phyloP scores from a whole-genome alignment of 2,888 invertebrate genomes.

The Pediacus dermestoides region DNA sequence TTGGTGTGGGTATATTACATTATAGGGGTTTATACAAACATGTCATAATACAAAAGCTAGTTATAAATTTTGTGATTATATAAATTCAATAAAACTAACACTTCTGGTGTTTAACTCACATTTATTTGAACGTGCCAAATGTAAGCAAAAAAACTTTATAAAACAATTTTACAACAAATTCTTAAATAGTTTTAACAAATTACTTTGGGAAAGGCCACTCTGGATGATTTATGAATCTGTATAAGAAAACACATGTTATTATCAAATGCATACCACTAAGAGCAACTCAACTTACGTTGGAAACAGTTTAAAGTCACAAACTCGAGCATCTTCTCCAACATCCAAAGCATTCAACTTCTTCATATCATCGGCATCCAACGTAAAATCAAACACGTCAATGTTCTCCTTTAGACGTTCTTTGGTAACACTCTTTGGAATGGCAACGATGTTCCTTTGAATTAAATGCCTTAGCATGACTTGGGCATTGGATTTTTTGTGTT shows the following conservation, averaged over 20 bases:
- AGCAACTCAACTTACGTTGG: constrained; percentile 17
- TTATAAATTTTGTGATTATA: no score
- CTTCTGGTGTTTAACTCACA: no score
- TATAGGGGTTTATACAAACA: no score
- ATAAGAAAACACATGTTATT: no score
- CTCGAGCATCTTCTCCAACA: constrained; percentile 50
- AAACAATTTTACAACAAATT: no score
- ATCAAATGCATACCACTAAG: constrained; percentile 16
- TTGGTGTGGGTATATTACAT: no score
- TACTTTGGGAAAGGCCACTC: constrained; percentile 26
- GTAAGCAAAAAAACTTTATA: no score
- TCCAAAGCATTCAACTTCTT: constrained; percentile 48
- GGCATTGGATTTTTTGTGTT: constrained; percentile 64
- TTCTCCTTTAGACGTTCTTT: constrained; percentile 68
- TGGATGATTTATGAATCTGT: constrained; percentile 22
- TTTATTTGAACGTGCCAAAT: no score
- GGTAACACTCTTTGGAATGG: constrained; percentile 80
- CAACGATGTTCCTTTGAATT: constrained; percentile 65
- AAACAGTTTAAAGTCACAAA: constrained; percentile 49
- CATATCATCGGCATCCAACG: constrained; percentile 59
- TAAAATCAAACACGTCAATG: constrained; percentile 68
- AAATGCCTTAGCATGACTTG: constrained; percentile 69
- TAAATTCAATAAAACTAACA: no score
- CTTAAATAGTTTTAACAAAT: no score
- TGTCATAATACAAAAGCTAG: no score